These are phyloP conservation scores for Lepidurus apus DNA, from an alignment of 1,140 invertebrate genomes.

Conservation along the genomic window DNA sequence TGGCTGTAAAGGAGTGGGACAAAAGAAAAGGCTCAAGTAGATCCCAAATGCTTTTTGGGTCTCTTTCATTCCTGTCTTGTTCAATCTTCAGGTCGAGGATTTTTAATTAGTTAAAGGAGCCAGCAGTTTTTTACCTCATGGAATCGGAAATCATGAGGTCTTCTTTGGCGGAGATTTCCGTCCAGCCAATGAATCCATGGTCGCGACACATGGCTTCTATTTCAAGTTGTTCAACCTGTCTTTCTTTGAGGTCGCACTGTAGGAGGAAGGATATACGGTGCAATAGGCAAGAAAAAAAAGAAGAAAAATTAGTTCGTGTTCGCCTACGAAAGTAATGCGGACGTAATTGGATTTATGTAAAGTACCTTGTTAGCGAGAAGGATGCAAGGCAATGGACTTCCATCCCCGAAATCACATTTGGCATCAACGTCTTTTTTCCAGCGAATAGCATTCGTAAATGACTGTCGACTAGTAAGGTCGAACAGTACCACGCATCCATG, in stretches of 20 bases:
- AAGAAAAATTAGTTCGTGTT: not conserved
- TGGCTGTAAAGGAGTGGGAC: not conserved
- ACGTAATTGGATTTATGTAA: slow-evolving; percentile 17
- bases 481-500: slow-evolving; percentile 59
- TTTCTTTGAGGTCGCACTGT: slow-evolving; percentile 51
- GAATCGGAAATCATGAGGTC: slow-evolving; percentile 57
- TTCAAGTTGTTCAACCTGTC: slow-evolving; percentile 53
- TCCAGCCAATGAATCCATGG: slow-evolving; percentile 57
- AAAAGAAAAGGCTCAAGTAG: not conserved
- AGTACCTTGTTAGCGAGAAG: slow-evolving; percentile 56
- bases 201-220: slow-evolving; percentile 56
- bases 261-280: slow-evolving; percentile 36
- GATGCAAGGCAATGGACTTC: slow-evolving; percentile 53
- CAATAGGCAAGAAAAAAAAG: not conserved
- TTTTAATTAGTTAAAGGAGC: not conserved
- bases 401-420: slow-evolving; percentile 53
- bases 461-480: slow-evolving; percentile 54
- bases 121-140: slow-evolving; percentile 46
- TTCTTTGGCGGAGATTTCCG: slow-evolving; percentile 56
- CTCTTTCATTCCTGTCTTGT: not conserved
- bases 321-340: not conserved
- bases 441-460: slow-evolving; percentile 53
- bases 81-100: not conserved
- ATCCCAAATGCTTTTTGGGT: not conserved
- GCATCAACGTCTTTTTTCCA: slow-evolving; percentile 59